Conservation (phyloP, 2,797 vertebrate genomes). For the Argyrosomus regius region DNA sequence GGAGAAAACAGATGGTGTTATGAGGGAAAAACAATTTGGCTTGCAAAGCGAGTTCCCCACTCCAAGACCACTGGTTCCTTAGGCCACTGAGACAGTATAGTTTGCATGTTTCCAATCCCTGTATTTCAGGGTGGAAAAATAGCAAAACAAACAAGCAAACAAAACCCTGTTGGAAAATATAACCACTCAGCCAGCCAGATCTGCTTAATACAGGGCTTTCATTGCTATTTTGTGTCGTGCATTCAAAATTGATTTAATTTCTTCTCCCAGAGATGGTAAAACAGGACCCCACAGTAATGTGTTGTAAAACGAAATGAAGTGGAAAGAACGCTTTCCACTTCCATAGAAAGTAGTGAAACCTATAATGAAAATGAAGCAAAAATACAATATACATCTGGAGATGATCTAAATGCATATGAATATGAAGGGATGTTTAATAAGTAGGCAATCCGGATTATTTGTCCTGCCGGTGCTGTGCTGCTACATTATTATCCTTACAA, state of each 20-base stretch:
- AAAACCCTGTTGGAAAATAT: slow-evolving; percentile 68
- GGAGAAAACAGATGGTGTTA: slow-evolving; percentile 72
- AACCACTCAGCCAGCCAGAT: slow-evolving; percentile 45
- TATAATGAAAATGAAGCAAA: slow-evolving; percentile 58
- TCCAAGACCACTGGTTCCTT: slow-evolving; percentile 63
- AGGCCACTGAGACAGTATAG: slow-evolving; percentile 50
- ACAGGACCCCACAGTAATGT: slow-evolving; percentile 49
- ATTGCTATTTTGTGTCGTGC: slow-evolving; percentile 57
- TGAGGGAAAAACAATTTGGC: slow-evolving; percentile 63
- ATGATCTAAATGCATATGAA: slow-evolving; percentile 56
- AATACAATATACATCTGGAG: slow-evolving; percentile 43
- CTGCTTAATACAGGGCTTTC: slow-evolving; percentile 52
- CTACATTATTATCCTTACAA: slow-evolving; percentile 16
- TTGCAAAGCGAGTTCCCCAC: slow-evolving; percentile 27
- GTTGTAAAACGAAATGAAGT: slow-evolving; percentile 67
- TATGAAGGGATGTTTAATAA: slow-evolving; percentile 23
- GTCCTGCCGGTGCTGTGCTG: slow-evolving; percentile 2
- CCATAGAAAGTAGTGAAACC: slow-evolving; percentile 49
- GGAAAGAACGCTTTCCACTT: slow-evolving; percentile 55
- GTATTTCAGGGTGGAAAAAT: slow-evolving; percentile 54
- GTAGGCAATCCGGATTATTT: slow-evolving; percentile 10
- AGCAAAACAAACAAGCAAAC: slow-evolving; percentile 69
- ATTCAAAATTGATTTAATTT: slow-evolving; percentile 60
- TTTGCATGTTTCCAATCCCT: slow-evolving; percentile 54
- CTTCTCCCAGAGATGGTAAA: slow-evolving; percentile 55